phyloP scores from a whole-genome alignment of 2,113 vertebrate genomes.

The Steatornis caripensis region DNA sequence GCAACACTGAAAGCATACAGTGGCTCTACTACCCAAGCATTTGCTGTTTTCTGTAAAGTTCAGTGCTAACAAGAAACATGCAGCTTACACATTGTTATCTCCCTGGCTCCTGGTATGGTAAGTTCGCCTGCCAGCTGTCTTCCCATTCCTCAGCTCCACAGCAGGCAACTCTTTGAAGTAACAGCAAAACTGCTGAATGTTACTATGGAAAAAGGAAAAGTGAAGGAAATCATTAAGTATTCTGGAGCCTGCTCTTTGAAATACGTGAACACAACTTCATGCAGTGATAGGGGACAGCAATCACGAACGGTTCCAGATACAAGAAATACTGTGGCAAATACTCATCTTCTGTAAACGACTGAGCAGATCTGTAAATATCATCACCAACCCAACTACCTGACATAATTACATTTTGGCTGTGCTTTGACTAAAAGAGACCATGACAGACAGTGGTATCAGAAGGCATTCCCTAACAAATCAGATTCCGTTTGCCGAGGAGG shows the following conservation, averaged over 20 bases:
- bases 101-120: constrained; percentile 98
- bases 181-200: constrained; percentile 97
- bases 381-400: not conserved
- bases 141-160: constrained; percentile 93
- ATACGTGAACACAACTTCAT: not conserved
- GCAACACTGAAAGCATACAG: not conserved
- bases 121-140: constrained; percentile 91
- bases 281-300: not conserved
- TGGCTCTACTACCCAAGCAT: not conserved
- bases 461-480: not conserved
- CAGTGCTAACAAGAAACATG: not conserved
- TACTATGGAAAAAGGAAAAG: constrained; percentile 73
- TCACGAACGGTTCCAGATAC: not conserved
- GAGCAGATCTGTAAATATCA: not conserved
- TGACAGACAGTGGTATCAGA: not conserved
- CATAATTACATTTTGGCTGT: not conserved
- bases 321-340: not conserved
- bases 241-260: not conserved
- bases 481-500: not conserved
- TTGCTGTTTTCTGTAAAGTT: not conserved
- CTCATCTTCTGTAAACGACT: not conserved
- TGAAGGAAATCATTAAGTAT: not conserved
- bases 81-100: constrained; percentile 93
- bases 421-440: not conserved
- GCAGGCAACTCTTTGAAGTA: constrained; percentile 98